Evolutionary conservation across 2,888 invertebrate species (phyloP), one percentile per base, ranked within the genome.

Genomic region (Heliconius cydno): DNA sequence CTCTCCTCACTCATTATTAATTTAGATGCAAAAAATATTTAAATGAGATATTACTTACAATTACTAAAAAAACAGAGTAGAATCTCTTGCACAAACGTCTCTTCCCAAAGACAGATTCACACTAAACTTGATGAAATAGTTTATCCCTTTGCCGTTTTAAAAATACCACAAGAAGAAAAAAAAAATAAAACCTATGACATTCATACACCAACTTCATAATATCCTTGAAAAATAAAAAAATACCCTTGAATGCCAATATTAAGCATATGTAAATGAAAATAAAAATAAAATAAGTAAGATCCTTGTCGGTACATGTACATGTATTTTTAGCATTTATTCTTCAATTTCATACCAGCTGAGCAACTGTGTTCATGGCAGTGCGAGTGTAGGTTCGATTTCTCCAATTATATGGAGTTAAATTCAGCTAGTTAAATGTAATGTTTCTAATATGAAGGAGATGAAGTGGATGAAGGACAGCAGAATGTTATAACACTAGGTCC

Each of bases 171-270:
- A 41, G 2, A 41, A 41, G 41, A 41, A 34, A 38, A 67, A 68
- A 68, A 68, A n/a, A 25, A 25, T 1, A 68, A 68, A 68, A n/a
- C 68, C 68, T 68, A 38, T 38, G 68, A 38, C 68, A 68, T 68
- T 68, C n/a, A 38, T 13, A 68, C 9, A n/a, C 57, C 10, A 38
- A 34, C 38, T 41, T 10, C n/a, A 68, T 68, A 30, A 28, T 34
- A 30, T 38, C 22, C 5, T 38, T 38, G 68, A 68, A 68, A 57
- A 38, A 38, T 7, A 28, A 28, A 66, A 28, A 9, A 28, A 34
- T 22, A 0, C 30, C 9, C 10, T 67, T 67, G 12, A 67, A 34
- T 19, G 67, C 30, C 67, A 22, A 19, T 67, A 34, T n/a, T 34
- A 22, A 67, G 3, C 15, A 28, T 65, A 65, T 28, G 2, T 65